These are phyloP conservation scores for Tor tambroides DNA, from an alignment of 2,113 vertebrate species.

Conservation along the genomic window DNA sequence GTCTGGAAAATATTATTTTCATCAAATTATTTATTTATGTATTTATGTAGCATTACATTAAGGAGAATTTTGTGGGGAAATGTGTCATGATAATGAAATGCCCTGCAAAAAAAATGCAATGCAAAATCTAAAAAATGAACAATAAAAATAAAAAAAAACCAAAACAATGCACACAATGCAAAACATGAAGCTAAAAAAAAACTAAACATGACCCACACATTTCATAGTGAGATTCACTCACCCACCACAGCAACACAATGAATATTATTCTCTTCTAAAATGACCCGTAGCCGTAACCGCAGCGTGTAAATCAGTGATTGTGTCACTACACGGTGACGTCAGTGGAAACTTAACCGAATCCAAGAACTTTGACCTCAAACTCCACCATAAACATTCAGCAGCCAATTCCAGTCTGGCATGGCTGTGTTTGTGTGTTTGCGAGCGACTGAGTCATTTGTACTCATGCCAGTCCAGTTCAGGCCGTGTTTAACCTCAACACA, in stretches of 20 bases:
- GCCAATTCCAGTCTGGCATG: background rate
- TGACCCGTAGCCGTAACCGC: background rate
- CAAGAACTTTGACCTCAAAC: slow-evolving; percentile 32
- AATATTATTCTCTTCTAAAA: background rate
- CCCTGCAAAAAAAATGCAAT: too few species aligned
- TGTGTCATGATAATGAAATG: too few species aligned
- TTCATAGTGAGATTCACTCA: background rate
- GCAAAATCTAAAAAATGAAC: too few species aligned
- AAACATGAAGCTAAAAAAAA: too few species aligned
- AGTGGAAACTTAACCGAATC: slow-evolving; percentile 31
- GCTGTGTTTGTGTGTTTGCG: slow-evolving; percentile 8
- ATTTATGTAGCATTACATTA: too few species aligned
- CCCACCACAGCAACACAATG: background rate
- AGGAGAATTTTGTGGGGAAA: too few species aligned
- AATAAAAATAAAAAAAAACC: too few species aligned
- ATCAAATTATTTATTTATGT: too few species aligned
- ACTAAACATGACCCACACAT: background rate
- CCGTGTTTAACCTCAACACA: slow-evolving; percentile 34
- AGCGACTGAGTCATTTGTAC: slow-evolving; percentile 12
- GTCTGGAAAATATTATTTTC: too few species aligned
- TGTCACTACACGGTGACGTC: background rate
- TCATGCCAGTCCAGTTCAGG: background rate
- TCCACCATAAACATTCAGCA: slow-evolving; percentile 18
- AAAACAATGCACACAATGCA: too few species aligned
- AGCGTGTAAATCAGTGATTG: background rate